phyloP scores from a whole-genome alignment of 1,140 invertebrate species.

The Diabrotica undecimpunctata region DNA sequence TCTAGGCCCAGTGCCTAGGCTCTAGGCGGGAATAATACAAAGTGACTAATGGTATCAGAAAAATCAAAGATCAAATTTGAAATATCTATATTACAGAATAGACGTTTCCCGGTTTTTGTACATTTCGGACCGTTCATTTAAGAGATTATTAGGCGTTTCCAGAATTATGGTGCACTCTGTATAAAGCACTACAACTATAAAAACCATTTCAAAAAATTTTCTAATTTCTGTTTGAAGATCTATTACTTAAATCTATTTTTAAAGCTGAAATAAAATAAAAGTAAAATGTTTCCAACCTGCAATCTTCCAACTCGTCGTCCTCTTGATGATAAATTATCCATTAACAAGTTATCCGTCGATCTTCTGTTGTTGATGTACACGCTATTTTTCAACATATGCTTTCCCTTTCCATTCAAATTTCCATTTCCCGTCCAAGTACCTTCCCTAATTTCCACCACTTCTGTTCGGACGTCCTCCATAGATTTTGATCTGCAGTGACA shows the following conservation, averaged over 20 bases:
- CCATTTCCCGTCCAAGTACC: constrained; percentile 59
- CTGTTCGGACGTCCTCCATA: constrained; percentile 64
- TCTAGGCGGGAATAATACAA: too few relatives aligned
- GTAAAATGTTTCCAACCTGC: constrained; percentile 26
- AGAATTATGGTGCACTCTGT: too few relatives aligned
- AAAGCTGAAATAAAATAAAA: background rate
- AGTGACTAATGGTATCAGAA: too few relatives aligned
- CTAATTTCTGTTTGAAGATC: background rate
- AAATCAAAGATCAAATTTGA: too few relatives aligned
- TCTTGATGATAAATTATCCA: constrained; percentile 46
- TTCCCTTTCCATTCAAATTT: constrained; percentile 60
- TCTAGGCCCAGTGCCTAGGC: too few relatives aligned
- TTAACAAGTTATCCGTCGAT: constrained; percentile 67
- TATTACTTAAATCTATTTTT: background rate
- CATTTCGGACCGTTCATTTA: too few relatives aligned
- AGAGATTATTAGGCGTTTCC: too few relatives aligned
- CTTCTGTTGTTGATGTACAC: constrained; percentile 48
- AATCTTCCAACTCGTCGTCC: constrained; percentile 40
- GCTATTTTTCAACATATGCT: constrained; percentile 50
- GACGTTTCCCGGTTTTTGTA: too few relatives aligned
- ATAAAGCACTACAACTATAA: too few relatives aligned
- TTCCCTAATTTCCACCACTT: constrained; percentile 57
- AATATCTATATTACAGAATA: too few relatives aligned
- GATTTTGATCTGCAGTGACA: constrained; percentile 63
- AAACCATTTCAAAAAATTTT: background rate